Conservation (phyloP, 2,888 invertebrate species). For the Lithosia quadra region DNA sequence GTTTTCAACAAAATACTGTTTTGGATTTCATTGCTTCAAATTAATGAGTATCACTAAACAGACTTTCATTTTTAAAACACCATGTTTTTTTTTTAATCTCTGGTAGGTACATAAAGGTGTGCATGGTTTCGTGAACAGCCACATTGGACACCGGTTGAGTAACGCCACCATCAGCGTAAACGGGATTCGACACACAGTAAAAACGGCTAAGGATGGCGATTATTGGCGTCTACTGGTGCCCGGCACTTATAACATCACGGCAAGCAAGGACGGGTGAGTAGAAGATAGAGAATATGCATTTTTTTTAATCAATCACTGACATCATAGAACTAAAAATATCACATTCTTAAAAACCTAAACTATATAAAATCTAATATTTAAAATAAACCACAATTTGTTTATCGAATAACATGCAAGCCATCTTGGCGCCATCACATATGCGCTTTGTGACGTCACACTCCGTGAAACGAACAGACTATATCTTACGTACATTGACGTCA, state of each 20-base stretch:
- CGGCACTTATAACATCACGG: conserved; percentile 94
- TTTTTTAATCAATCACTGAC: too few relatives aligned
- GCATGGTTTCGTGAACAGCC: conserved; percentile 94
- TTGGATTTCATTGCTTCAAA: too few relatives aligned
- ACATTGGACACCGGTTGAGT: conserved; percentile 90
- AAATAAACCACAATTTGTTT: too few relatives aligned
- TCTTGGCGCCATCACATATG: too few relatives aligned
- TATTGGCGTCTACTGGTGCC: conserved; percentile 97
- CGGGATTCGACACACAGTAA: conserved; percentile 91
- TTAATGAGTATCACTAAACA: background rate
- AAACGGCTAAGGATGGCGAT: conserved; percentile 92
- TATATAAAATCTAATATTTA: too few relatives aligned
- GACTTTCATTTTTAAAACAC: too few relatives aligned
- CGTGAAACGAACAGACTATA: background rate
- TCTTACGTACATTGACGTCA: too few relatives aligned
- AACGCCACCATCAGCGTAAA: conserved; percentile 92
- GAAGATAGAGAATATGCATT: conserved; percentile 10
- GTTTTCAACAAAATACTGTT: too few relatives aligned
- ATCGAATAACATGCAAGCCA: too few relatives aligned
- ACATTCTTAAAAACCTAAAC: too few relatives aligned
- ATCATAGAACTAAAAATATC: too few relatives aligned
- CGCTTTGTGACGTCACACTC: too few relatives aligned
- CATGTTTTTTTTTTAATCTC: background rate
- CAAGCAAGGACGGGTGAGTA: conserved; percentile 89
- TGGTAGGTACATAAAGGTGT: conserved; percentile 94